Percentiles rank a stretch among this genome's conserved stretches.
Conservation (phyloP, 2,888 invertebrate genomes). For the Macropis europaea region DNA sequence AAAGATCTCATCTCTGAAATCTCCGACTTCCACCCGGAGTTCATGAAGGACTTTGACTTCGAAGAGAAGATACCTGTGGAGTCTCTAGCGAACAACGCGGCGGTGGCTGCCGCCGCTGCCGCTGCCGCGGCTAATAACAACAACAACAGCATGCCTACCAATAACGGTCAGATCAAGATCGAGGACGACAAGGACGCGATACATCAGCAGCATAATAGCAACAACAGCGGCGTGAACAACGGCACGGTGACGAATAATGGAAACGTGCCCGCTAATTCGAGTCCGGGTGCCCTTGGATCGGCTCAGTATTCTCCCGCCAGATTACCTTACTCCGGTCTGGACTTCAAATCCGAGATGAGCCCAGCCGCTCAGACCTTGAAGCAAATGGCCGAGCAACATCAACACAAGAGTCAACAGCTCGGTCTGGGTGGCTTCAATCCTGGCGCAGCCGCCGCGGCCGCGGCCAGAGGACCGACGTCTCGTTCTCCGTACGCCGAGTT, state of each 20-base stretch:
- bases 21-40: constrained; percentile 89
- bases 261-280: constrained; percentile 72
- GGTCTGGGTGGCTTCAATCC: constrained; percentile 82
- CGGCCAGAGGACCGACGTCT: constrained; percentile 76
- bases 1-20: constrained; percentile 94
- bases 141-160: constrained; percentile 61
- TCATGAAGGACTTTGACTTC: constrained; percentile 90
- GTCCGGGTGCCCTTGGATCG: constrained; percentile 78
- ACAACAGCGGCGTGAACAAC: constrained; percentile 65
- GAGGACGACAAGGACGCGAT: constrained; percentile 77
- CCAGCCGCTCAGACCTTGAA: constrained; percentile 97
- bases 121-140: constrained; percentile 52
- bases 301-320: constrained; percentile 81
- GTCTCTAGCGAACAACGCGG: constrained; percentile 62
- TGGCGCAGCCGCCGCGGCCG: constrained; percentile 73
- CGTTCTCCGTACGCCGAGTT: constrained; percentile 84
- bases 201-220: constrained; percentile 66
- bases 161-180: constrained; percentile 76
- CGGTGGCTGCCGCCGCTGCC: constrained; percentile 59
- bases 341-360: constrained; percentile 86
- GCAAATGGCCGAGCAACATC: constrained; percentile 98
- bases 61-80: constrained; percentile 82
- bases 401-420: constrained; percentile 88
- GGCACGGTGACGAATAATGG: constrained; percentile 72
- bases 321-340: constrained; percentile 80